Evolutionary conservation across 2,797 vertebrate species (phyloP).

Genomic region (Pelobates cultripes): DNA sequence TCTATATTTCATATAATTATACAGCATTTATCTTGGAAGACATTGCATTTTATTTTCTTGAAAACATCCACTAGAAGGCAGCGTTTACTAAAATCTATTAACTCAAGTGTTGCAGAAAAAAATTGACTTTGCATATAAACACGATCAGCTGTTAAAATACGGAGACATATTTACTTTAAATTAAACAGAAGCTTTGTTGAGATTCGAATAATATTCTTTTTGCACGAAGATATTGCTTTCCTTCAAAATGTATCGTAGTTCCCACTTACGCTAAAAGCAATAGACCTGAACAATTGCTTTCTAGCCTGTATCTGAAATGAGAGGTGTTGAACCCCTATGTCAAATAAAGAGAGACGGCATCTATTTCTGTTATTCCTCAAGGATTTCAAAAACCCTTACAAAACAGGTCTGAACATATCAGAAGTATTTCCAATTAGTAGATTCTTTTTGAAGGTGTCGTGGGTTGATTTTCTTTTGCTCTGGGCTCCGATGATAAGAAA

Average conservation of each 20-base stretch:
- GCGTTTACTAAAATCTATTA: slow-evolving; percentile 28
- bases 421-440: slow-evolving; percentile 50
- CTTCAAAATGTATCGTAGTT: slow-evolving; percentile 7
- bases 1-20: not conserved
- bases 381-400: slow-evolving; percentile 29
- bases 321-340: slow-evolving; percentile 30
- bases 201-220: slow-evolving; percentile 11
- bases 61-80: slow-evolving; percentile 41
- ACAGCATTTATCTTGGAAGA: not conserved
- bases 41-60: not conserved
- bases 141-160: not conserved
- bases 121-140: slow-evolving; percentile 26
- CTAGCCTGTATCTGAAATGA: slow-evolving; percentile 30
- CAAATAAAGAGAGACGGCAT: slow-evolving; percentile 13
- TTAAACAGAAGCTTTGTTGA: not conserved
- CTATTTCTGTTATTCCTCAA: slow-evolving; percentile 39
- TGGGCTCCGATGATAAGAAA: slow-evolving; percentile 49
- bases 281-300: slow-evolving; percentile 44
- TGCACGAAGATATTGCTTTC: not conserved
- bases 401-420: slow-evolving; percentile 26
- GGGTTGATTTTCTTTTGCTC: slow-evolving; percentile 36
- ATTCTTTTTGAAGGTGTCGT: slow-evolving; percentile 29
- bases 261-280: slow-evolving; percentile 17
- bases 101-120: not conserved
- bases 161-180: slow-evolving; percentile 25